Percentiles rank a stretch among this genome's conserved stretches.
phyloP scores from a whole-genome alignment of 2,113 vertebrate genomes.

The Epinephelus cyanopodus region DNA sequence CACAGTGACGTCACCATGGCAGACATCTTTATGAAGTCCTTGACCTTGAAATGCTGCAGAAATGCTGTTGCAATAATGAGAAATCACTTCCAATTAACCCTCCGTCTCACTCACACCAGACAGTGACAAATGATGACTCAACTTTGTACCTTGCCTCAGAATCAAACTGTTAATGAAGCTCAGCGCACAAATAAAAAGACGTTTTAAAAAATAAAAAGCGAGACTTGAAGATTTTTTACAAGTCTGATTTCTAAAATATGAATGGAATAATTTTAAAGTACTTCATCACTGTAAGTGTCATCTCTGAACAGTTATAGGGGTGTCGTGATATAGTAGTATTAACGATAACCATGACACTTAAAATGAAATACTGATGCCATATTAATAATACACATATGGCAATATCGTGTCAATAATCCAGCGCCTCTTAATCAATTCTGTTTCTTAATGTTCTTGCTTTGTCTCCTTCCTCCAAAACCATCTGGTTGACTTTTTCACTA shows the following conservation, averaged over 20 bases:
- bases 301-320: background rate
- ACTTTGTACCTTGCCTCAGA: background rate
- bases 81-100: background rate
- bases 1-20: background rate
- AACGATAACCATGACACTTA: too few relatives aligned
- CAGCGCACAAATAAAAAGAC: background rate
- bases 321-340: too few relatives aligned
- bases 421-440: too few relatives aligned
- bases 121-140: background rate
- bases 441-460: too few relatives aligned
- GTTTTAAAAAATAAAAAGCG: background rate
- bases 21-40: background rate
- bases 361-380: too few relatives aligned
- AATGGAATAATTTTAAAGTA: background rate
- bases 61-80: background rate
- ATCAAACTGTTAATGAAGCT: background rate
- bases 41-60: constrained; percentile 12
- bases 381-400: too few relatives aligned
- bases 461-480: too few relatives aligned
- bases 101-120: too few relatives aligned
- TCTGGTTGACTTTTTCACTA: too few relatives aligned
- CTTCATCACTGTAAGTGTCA: background rate
- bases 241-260: background rate
- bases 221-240: background rate
- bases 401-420: too few relatives aligned